A percentile compares a stretch with the other conserved stretches of the same genome.
These are phyloP conservation scores for Mycteria americana DNA, from an alignment of 2,797 vertebrate species.

Conservation along the genomic window DNA sequence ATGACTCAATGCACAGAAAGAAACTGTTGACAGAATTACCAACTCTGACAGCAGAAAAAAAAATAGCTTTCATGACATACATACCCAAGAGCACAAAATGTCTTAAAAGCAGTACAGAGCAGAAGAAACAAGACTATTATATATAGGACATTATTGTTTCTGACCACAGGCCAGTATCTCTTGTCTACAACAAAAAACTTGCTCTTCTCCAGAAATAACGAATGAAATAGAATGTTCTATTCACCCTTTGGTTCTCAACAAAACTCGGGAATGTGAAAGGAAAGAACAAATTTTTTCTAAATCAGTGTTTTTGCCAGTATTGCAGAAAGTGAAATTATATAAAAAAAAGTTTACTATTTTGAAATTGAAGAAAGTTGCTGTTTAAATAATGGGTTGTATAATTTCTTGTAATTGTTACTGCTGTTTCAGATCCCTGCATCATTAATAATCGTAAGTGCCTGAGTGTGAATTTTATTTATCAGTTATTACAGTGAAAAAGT, in stretches of 20 bases:
- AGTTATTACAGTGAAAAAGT: neutral
- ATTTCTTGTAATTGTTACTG: neutral
- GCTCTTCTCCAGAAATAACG: neutral
- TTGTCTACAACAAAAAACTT: neutral
- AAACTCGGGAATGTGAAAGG: neutral
- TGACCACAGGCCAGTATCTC: neutral
- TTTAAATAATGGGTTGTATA: neutral
- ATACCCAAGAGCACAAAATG: neutral
- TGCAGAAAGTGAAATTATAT: neutral
- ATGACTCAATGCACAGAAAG: neutral
- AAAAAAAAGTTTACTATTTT: neutral
- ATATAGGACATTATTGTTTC: neutral
- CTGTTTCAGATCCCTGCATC: neutral
- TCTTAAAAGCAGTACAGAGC: neutral
- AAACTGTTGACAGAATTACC: neutral
- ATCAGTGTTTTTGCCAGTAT: neutral
- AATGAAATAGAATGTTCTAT: neutral
- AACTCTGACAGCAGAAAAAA: neutral
- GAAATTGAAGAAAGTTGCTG: neutral
- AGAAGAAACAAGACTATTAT: neutral
- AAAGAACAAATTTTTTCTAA: neutral
- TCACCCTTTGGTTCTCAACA: neutral
- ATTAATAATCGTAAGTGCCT: neutral
- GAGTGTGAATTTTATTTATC: constrained; percentile 1
- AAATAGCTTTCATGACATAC: neutral